Evolutionary conservation across 2,113 vertebrate genomes (phyloP), one percentile per base, ranked within the genome.

Genomic region (Seriola rivoliana): DNA sequence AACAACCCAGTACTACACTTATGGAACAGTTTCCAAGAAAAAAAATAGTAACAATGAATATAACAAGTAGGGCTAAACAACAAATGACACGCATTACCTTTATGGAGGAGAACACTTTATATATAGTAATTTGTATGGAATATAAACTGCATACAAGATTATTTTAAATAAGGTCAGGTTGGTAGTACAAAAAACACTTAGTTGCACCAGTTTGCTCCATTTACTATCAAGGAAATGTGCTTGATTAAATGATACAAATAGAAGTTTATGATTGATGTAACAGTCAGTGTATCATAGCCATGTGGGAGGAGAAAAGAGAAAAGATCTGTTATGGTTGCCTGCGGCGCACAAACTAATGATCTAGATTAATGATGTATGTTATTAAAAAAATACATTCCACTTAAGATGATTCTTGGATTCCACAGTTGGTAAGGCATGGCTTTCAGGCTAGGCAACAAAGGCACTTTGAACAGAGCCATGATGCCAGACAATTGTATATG

Each of bases 161-260:
- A 46, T 66, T 8, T 23, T 23, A 44, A 19, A 44, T 54, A 32
- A 19, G 29, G 14, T 8, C 19, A 17, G 21, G 5, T 21, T 23
- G 17, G 12, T 8, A 32, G 4, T 4, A 13, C 29, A 65, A 23
- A 68, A 11, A 71, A 59, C 5, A 52, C 14, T 36, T 11, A 42
- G 23, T 21, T 40, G 34, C 46, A 32, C 19, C 12, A n/a, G 25
- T 1, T 58, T n/a, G n/a, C 12, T 57, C 0, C 3, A 38, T 23
- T 64, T 8, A 62, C 23, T 44, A 16, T n/a, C 6, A 16, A 25
- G 11, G 7, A n/a, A 55, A 44, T n/a, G 1, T n/a, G 32, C 10
- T 57, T 38, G 29, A 40, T 67, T 32, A 73, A 80, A 66, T 55
- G 8, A n/a, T 68, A 23, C 23, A 60, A 32, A 52, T 19, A 62